Percentiles rank a stretch among this genome's conserved stretches.
Evolutionary conservation across 2,113 vertebrate species (phyloP).

Genomic region (Oryzias woworae): DNA sequence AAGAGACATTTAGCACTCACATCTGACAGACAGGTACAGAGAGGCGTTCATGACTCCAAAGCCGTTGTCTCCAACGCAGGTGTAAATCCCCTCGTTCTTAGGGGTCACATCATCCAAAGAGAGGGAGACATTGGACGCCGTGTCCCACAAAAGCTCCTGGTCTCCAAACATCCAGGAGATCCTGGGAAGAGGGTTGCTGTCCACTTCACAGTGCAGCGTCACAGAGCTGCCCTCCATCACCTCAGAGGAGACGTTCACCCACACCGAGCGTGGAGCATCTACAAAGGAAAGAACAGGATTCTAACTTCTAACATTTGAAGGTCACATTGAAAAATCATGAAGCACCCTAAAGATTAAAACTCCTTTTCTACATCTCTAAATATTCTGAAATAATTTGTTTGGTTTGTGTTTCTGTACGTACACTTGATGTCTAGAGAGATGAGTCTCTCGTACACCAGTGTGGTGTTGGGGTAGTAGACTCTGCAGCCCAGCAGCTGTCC

Average conservation of each 20-base stretch:
- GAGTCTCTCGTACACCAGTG: slow-evolving; percentile 82
- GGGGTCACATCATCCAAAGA: slow-evolving; percentile 79
- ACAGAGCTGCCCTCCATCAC: slow-evolving; percentile 85
- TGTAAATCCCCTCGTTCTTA: slow-evolving; percentile 82
- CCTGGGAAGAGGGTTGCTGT: slow-evolving; percentile 84
- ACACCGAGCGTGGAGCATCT: slow-evolving; percentile 83
- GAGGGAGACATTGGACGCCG: slow-evolving; percentile 77
- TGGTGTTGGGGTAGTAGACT: slow-evolving; percentile 84
- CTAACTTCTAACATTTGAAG: background rate
- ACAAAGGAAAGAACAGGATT: background rate
- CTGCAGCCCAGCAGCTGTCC: slow-evolving; percentile 86
- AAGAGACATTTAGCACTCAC: slow-evolving; percentile 71
- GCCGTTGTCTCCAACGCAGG: slow-evolving; percentile 85
- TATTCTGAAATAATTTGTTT: background rate
- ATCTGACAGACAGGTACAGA: slow-evolving; percentile 85
- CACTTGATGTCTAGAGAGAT: slow-evolving; percentile 87
- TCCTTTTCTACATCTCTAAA: background rate
- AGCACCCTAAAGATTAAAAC: background rate
- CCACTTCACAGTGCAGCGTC: slow-evolving; percentile 84
- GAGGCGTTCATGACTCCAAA: slow-evolving; percentile 86
- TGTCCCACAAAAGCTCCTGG: slow-evolving; percentile 79
- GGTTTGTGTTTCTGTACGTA: slow-evolving; percentile 66
- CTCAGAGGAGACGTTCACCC: slow-evolving; percentile 85
- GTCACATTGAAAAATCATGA: background rate
- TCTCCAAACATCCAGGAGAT: slow-evolving; percentile 85